Conservation (phyloP, 2,888 invertebrate genomes). For the Troglohyphantes excavatus region DNA sequence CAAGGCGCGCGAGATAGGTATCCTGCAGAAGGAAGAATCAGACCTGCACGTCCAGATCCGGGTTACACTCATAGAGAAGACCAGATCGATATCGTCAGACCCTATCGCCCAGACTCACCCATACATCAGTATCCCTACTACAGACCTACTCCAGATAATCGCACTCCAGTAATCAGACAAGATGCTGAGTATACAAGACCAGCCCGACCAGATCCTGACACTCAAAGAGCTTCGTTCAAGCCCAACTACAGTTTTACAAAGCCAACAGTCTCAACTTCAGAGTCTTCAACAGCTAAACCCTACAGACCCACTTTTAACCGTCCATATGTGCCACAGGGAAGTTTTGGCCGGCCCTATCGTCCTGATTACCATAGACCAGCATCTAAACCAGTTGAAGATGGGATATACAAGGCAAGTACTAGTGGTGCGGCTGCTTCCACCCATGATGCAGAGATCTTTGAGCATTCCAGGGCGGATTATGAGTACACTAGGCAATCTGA, state of each 20-base stretch:
- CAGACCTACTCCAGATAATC: constrained; percentile 62
- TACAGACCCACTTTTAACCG: constrained; percentile 56
- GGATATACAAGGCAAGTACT: background rate
- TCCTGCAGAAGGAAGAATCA: constrained; percentile 41
- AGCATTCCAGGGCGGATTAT: constrained; percentile 57
- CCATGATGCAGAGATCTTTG: constrained; percentile 7
- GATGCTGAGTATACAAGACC: constrained; percentile 36
- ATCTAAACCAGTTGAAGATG: constrained; percentile 12
- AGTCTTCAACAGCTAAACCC: constrained; percentile 21
- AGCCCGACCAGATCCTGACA: constrained; percentile 46
- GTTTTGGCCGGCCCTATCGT: constrained; percentile 61
- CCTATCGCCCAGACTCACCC: constrained; percentile 69
- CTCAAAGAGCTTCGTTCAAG: constrained; percentile 23
- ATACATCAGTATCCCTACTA: constrained; percentile 56
- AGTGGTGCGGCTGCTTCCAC: background rate
- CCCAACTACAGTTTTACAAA: constrained; percentile 38
- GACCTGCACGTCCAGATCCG: constrained; percentile 66
- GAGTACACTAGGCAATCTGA: constrained; percentile 67
- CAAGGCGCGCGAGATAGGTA: constrained; percentile 2
- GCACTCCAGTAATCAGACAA: constrained; percentile 47
- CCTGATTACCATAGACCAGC: constrained; percentile 64
- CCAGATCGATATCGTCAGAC: constrained; percentile 15
- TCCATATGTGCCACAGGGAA: constrained; percentile 37
- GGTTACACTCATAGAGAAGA: constrained; percentile 40
- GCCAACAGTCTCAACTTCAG: background rate